Conservation (phyloP, 2,113 vertebrate species). For the Gnathonemus echidnorhynchus region DNA sequence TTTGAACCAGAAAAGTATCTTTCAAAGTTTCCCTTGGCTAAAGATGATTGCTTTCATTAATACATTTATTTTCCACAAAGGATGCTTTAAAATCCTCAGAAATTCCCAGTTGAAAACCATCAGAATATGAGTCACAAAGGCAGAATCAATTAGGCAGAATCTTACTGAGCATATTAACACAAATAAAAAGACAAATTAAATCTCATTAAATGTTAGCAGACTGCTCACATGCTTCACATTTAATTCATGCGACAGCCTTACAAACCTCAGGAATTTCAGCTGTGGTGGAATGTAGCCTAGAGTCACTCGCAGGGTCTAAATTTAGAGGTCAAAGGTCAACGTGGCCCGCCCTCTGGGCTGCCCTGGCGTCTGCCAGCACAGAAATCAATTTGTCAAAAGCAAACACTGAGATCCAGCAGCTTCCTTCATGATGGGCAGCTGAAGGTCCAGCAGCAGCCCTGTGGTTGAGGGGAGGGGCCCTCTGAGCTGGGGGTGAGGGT, state of each 20-base stretch:
- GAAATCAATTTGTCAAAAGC: constrained; percentile 70
- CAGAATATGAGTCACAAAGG: background rate
- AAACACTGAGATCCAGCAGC: constrained; percentile 60
- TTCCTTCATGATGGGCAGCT: constrained; percentile 69
- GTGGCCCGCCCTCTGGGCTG: constrained; percentile 58
- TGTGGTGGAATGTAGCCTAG: constrained; percentile 61
- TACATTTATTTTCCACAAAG: background rate
- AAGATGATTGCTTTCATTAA: background rate
- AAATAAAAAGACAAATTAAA: background rate
- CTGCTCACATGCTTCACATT: constrained; percentile 45
- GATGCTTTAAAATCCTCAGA: background rate
- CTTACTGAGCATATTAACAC: background rate
- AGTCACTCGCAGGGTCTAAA: constrained; percentile 52
- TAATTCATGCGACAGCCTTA: constrained; percentile 54
- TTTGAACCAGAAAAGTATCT: background rate
- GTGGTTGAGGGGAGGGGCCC: constrained; percentile 32
- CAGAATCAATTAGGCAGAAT: background rate
- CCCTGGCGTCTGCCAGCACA: constrained; percentile 72
- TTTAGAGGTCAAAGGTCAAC: constrained; percentile 67
- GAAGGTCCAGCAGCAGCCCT: constrained; percentile 59
- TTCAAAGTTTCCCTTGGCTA: background rate
- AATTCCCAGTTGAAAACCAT: background rate
- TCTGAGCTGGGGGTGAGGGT: constrained; percentile 35
- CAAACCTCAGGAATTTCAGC: constrained; percentile 53
- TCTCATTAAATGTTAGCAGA: background rate